A percentile compares a stretch with the other conserved stretches of the same genome.
These are phyloP conservation scores for Eilema depressum DNA, from an alignment of 2,888 invertebrate genomes.

Conservation along the genomic window DNA sequence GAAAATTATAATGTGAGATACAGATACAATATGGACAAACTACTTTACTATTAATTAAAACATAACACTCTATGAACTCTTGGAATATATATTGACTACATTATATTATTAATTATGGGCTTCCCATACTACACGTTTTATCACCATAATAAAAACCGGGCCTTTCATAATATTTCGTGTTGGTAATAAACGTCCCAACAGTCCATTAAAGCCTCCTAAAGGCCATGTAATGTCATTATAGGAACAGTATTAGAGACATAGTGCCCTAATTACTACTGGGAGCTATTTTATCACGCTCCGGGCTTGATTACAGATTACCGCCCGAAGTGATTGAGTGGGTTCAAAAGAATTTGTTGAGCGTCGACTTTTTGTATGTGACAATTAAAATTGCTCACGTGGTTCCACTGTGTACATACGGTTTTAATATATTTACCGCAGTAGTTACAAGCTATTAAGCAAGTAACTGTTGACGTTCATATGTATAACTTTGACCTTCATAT, in stretches of 20 bases:
- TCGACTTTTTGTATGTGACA: neutral
- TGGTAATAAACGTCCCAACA: constrained; percentile 22
- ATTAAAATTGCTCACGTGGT: neutral
- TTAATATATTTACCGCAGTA: too few relatives aligned
- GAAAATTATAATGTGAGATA: too few relatives aligned
- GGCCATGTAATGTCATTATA: constrained; percentile 30
- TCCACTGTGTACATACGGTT: too few relatives aligned
- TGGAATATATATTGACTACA: neutral
- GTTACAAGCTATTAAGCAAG: neutral
- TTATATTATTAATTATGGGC: constrained; percentile 1
- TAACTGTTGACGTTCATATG: neutral
- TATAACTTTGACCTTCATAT: neutral
- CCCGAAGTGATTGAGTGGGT: constrained; percentile 20
- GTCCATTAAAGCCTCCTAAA: constrained; percentile 23
- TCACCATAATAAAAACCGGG: constrained; percentile 13
- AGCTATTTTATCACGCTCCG: constrained; percentile 17
- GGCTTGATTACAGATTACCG: constrained; percentile 24
- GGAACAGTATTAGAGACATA: constrained; percentile 24
- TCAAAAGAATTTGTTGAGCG: constrained; percentile 13
- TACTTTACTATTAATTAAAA: neutral
- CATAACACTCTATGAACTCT: neutral
- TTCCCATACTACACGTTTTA: constrained; percentile 3
- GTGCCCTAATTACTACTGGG: constrained; percentile 29
- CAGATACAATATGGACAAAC: too few relatives aligned
- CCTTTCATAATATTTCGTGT: constrained; percentile 14